Evolutionary conservation across 2,113 vertebrate genomes (phyloP), one percentile per base, ranked within the genome.

Genomic region (Phylloscopus whistleri): DNA sequence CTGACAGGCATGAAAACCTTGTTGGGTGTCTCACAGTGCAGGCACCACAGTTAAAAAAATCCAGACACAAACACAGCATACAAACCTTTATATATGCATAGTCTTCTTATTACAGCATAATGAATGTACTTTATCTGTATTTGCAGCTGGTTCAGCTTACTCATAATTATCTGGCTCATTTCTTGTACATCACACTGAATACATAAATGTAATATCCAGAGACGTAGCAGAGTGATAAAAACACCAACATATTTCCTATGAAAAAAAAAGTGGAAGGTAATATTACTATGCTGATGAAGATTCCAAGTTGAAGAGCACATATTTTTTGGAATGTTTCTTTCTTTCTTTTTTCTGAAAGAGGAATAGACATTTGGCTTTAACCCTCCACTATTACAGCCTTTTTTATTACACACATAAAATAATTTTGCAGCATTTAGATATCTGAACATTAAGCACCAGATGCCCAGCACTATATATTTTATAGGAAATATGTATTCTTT

Each of bases 61-160:
- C 5, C 28, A 39, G 59, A 44, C 85, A 88, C 28, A 69, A 53
- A 31, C 2, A 1, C 33, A 66, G 22, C n/a, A 43, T 70, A n/a
- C 14, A 85, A 88, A 77, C 21, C 72, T 86, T 84, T 55, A 74
- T 37, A 52, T 58, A 68, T 0, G 9, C 30, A 31, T 1, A 7
- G 22, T 66, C n/a, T 46, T 83, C 64, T 69, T 77, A 77, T 70
- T 91, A 83, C 4, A 60, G 24, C 1, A 1, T 55, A 88, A 90
- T 86, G 85, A 93, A 95, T 70, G 81, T 80, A 73, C 60, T 55
- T 93, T 91, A 91, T 93, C 75, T 95, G 30, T 59, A 82, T 87
- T 88, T 95, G 94, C 85, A 94, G 94, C 76, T 95, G 94, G 79
- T 93, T 92, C 90, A 59, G 72, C 55, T 95, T 88, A 77, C 72